Conservation (phyloP, 1,140 invertebrate species). For the Brachionus asplanchnoidis region DNA sequence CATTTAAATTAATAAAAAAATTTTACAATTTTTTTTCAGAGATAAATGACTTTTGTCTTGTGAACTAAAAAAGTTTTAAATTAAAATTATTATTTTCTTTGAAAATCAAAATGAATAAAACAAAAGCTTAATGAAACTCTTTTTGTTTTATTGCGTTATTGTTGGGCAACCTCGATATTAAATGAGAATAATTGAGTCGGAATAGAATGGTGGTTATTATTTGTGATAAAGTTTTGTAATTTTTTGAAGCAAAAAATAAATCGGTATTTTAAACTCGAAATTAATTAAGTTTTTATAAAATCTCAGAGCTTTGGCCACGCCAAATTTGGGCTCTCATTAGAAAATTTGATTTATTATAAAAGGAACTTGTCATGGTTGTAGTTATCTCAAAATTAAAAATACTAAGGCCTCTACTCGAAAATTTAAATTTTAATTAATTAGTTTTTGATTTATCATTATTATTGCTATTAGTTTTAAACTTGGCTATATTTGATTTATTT, state of each 20-base stretch:
- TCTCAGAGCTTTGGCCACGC: slow-evolving; percentile 6
- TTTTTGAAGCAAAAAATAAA: not conserved
- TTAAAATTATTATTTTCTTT: not conserved
- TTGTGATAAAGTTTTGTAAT: not conserved
- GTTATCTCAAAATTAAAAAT: slow-evolving; percentile 35
- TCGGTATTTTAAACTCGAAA: not conserved
- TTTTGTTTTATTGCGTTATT: not conserved
- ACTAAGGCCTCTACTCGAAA: slow-evolving; percentile 8
- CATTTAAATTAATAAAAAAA: not conserved
- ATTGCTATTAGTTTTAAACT: slow-evolving; percentile 31
- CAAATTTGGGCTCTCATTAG: not conserved
- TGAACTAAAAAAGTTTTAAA: not conserved
- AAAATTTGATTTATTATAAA: slow-evolving; percentile 23
- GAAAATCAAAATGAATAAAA: not conserved
- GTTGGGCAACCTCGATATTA: not conserved
- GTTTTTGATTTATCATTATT: slow-evolving; percentile 37
- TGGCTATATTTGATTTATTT: slow-evolving; percentile 26
- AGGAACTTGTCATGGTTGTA: slow-evolving; percentile 18
- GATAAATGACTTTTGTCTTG: not conserved
- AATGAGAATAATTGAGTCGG: not conserved
- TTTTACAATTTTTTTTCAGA: not conserved
- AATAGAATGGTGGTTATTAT: not conserved
- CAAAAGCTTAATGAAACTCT: not conserved
- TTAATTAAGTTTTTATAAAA: slow-evolving; percentile 12
- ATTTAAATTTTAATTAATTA: slow-evolving; percentile 18